Conservation (phyloP, 2,113 vertebrate genomes). For the Myiagra hebetior region DNA sequence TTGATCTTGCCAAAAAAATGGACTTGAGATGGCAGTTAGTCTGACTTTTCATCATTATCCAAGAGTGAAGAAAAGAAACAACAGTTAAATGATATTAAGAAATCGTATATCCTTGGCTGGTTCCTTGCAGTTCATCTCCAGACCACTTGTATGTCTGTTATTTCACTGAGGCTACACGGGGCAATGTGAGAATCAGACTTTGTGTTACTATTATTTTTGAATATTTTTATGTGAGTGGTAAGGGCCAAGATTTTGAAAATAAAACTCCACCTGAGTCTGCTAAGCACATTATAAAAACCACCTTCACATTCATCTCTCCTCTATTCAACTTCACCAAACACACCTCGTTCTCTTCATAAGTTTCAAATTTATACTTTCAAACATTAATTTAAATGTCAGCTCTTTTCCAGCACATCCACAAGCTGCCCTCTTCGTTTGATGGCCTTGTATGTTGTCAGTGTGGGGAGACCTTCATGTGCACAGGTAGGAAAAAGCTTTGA, state of each 20-base stretch:
- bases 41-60: not conserved
- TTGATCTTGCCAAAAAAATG: not conserved
- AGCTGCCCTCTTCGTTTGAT: not conserved
- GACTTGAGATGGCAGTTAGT: not conserved
- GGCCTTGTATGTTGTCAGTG: not conserved
- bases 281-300: not conserved
- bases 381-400: not conserved
- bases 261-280: conserved; percentile 1
- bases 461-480: not conserved
- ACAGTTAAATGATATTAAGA: conserved; percentile 18
- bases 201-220: not conserved
- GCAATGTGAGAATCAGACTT: not conserved
- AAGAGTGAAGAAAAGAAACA: not conserved
- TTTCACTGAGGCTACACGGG: not conserved
- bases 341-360: not conserved
- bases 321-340: not conserved
- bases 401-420: not conserved
- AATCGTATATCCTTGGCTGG: not conserved
- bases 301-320: not conserved
- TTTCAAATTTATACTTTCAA: not conserved
- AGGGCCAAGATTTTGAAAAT: conserved; percentile 14
- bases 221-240: not conserved
- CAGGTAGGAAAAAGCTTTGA: not conserved
- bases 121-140: conserved; percentile 26
- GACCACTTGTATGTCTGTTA: conserved; percentile 10